A percentile compares a stretch with the other conserved stretches of the same genome.
Evolutionary conservation across 2,888 invertebrate genomes (phyloP).

Genomic region (Norana najaformis): DNA sequence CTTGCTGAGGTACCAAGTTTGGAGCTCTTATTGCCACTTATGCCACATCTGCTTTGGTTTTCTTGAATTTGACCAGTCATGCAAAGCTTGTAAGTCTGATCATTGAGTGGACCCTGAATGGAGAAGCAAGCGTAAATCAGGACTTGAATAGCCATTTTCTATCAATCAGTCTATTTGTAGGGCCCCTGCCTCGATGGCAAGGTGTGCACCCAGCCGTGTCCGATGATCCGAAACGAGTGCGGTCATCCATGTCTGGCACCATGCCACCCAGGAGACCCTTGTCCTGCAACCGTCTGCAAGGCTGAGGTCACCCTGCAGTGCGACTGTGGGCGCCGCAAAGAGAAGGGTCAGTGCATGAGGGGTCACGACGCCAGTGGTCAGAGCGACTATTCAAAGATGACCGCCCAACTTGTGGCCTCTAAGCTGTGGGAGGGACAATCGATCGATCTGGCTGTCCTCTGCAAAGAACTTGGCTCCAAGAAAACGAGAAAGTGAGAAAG

Average conservation of each 20-base stretch:
- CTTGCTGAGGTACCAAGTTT: too few species aligned
- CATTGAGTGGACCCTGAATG: too few species aligned
- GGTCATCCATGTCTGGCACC: slow-evolving; percentile 82
- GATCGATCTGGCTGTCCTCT: slow-evolving; percentile 27
- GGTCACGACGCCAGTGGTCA: slow-evolving; percentile 22
- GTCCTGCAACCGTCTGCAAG: slow-evolving; percentile 75
- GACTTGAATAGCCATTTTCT: too few species aligned
- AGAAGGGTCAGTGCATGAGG: slow-evolving; percentile 32
- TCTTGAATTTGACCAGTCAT: too few species aligned
- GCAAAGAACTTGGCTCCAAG: slow-evolving; percentile 27
- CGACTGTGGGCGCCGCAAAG: slow-evolving; percentile 31
- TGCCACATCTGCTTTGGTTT: too few species aligned
- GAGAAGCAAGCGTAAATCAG: too few species aligned
- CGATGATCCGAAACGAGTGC: slow-evolving; percentile 72
- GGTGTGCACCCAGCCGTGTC: slow-evolving; percentile 80
- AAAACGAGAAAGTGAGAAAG: slow-evolving; percentile 18
- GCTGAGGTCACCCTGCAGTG: slow-evolving; percentile 68
- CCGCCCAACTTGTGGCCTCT: slow-evolving; percentile 27
- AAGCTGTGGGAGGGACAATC: slow-evolving; percentile 32
- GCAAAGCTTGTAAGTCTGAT: too few species aligned
- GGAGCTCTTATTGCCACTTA: too few species aligned
- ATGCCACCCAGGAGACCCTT: slow-evolving; percentile 75
- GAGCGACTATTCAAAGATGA: slow-evolving; percentile 29
- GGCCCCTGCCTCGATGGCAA: slow-evolving; percentile 56
- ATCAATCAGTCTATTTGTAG: slow-evolving; percentile 28